Conservation (phyloP, 2,797 vertebrate species). For the Crypturellus tataupa region DNA sequence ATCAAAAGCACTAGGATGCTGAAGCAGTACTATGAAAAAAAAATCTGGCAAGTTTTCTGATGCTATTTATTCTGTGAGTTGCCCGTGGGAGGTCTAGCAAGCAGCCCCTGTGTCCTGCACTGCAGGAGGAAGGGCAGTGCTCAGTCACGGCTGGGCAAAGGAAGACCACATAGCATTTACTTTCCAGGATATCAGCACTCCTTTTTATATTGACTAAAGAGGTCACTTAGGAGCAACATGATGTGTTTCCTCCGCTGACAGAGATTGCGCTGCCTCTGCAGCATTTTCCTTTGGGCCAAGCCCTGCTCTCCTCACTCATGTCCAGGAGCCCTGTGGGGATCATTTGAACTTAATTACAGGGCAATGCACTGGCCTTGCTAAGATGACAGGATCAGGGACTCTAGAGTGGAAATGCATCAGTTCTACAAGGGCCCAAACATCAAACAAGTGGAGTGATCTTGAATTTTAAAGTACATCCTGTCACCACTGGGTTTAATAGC, state of each 20-base stretch:
- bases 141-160: not conserved
- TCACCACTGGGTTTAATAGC: not conserved
- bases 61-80: not conserved
- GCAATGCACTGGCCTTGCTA: not conserved
- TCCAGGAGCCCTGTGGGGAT: not conserved
- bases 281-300: not conserved
- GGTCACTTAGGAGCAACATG: not conserved
- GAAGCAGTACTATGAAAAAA: not conserved
- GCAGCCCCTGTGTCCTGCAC: not conserved
- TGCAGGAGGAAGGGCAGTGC: not conserved
- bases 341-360: not conserved
- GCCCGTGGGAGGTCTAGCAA: not conserved
- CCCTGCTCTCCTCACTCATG: not conserved
- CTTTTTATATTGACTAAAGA: not conserved
- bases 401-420: not conserved
- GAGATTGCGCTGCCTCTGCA: not conserved
- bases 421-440: not conserved
- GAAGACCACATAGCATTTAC: not conserved
- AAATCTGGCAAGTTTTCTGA: not conserved
- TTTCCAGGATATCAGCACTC: not conserved
- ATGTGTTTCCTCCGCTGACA: constrained; percentile 3
- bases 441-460: not conserved
- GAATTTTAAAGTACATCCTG: not conserved
- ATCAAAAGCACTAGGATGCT: not conserved
- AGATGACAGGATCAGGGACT: not conserved